Conservation (phyloP, 2,888 invertebrate species). For the Agapetus fuscipes region DNA sequence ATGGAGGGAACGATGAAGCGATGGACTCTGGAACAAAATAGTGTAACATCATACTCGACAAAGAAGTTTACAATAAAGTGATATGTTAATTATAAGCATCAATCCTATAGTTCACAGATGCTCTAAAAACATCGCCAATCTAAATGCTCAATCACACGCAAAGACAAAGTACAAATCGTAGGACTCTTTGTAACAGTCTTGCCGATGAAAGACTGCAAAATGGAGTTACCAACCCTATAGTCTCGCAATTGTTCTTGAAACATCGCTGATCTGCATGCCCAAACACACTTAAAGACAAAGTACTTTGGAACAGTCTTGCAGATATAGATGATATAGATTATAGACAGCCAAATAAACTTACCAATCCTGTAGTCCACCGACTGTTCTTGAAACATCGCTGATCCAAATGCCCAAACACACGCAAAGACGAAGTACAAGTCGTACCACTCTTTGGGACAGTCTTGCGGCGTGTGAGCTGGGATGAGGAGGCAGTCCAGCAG, state of each 20-base stretch:
- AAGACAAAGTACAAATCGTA: slow-evolving; percentile 95
- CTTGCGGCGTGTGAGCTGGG: slow-evolving; percentile 72
- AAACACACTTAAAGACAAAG: slow-evolving; percentile 91
- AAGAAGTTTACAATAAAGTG: too few species aligned
- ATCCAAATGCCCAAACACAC: slow-evolving; percentile 95
- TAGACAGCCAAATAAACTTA: too few species aligned
- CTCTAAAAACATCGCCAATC: slow-evolving; percentile 95
- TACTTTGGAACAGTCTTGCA: slow-evolving; percentile 89
- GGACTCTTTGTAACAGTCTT: slow-evolving; percentile 89
- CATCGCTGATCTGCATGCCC: slow-evolving; percentile 97
- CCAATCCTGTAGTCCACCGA: slow-evolving; percentile 61
- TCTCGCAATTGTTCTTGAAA: slow-evolving; percentile 85
- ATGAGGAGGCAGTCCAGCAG: slow-evolving; percentile 76
- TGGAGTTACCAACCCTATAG: slow-evolving; percentile 50
- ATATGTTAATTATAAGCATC: slow-evolving; percentile 42
- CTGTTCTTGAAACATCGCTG: slow-evolving; percentile 95
- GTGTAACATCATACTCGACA: too few species aligned
- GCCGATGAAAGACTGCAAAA: too few species aligned
- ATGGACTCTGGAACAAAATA: too few species aligned
- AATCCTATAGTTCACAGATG: slow-evolving; percentile 64
- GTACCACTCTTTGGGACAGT: slow-evolving; percentile 91
- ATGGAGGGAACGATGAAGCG: too few species aligned
- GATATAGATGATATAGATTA: too few species aligned
- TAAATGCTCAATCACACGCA: slow-evolving; percentile 95
- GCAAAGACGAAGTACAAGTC: slow-evolving; percentile 95